A percentile compares a stretch with the other conserved stretches of the same genome.
Evolutionary conservation across 1,140 invertebrate genomes (phyloP).

Genomic region (Drosophila setifemur): DNA sequence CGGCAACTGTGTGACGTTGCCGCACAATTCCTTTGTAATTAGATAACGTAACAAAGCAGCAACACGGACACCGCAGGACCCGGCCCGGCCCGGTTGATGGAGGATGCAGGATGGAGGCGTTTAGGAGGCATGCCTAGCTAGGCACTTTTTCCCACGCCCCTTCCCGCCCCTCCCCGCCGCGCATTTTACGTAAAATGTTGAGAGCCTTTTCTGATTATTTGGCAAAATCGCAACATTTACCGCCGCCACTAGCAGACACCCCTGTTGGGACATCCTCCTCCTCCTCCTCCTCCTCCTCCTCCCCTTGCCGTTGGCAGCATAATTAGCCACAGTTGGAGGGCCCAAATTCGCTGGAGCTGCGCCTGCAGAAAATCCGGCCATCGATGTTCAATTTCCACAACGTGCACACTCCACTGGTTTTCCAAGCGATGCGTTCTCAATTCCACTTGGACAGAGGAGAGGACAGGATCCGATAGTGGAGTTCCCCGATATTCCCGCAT

Average conservation of each 20-base stretch:
- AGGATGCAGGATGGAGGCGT: conserved; percentile 41
- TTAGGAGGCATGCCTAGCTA: conserved; percentile 14
- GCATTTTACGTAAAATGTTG: conserved; percentile 62
- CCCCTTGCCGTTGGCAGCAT: conserved; percentile 34
- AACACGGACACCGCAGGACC: conserved; percentile 59
- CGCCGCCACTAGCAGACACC: conserved; percentile 36
- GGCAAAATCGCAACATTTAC: conserved; percentile 73
- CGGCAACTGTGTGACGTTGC: conserved; percentile 55
- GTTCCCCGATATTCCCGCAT: neutral
- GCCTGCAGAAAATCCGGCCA: conserved; percentile 37
- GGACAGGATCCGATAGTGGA: conserved; percentile 21
- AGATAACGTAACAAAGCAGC: conserved; percentile 75
- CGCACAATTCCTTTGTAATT: conserved; percentile 79
- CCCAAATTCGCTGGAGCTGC: conserved; percentile 4
- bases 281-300: neutral
- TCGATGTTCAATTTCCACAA: conserved; percentile 41
- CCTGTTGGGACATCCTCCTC: neutral
- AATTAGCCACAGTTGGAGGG: conserved; percentile 50
- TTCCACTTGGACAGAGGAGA: conserved; percentile 12
- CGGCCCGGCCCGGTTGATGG: too few species aligned
- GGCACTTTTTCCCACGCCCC: conserved; percentile 2
- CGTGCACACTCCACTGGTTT: conserved; percentile 38
- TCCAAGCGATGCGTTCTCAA: conserved; percentile 31
- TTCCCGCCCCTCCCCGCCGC: neutral
- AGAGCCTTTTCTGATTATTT: conserved; percentile 78